Base-by-base conservation (phyloP, 2,113 vertebrate species). In the Sebastes schlegelii region DNA sequence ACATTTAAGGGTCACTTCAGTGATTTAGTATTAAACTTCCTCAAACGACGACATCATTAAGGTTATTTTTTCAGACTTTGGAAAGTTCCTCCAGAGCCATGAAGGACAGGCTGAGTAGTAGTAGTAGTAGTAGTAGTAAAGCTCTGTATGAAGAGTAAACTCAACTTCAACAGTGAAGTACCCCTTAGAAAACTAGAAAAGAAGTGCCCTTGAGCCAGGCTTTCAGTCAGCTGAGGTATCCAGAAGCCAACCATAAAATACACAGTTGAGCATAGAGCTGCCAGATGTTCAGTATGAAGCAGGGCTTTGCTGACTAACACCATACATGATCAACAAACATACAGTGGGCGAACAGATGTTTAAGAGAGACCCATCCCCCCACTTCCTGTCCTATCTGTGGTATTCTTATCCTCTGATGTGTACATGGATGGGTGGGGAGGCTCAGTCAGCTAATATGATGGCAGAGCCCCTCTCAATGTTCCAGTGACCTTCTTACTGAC, bases 341-440 rank as follows among this genome's bases (percentile, higher is more conserved):
- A 69, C 55, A 70, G 70, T 67, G 74, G 80, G 43, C 43, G 52
- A 81, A 84, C 88, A 89, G 85, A 91, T 89, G 88, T 91, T 84
- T 21, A 66, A 83, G 75, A 23, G 77, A 82, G 51, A 51, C 1
- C 13, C 21, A 14, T 23, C 51, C 58, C 81, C 65, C 74, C 49
- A 61, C 74, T 54, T 81, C 60, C 45, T 72, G 40, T 80, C 26
- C 64, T 74, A 68, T 88, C 80, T 82, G 85, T 46, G 79, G 77
- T 92, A 45, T 90, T 80, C 70, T 57, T 80, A 40, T 80, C 71
- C 75, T 90, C 69, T 88, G 83, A 90, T 83, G 75, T 94, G 76
- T 67, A 78, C 79, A 45, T 43, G 64, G 23, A 19, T 51, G 4
- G 14, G 57, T 62, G 21, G 42, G 79, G 46, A 57, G 66, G 66